Conservation (phyloP, 2,888 invertebrate genomes). For the Odontocolon sp. region DNA sequence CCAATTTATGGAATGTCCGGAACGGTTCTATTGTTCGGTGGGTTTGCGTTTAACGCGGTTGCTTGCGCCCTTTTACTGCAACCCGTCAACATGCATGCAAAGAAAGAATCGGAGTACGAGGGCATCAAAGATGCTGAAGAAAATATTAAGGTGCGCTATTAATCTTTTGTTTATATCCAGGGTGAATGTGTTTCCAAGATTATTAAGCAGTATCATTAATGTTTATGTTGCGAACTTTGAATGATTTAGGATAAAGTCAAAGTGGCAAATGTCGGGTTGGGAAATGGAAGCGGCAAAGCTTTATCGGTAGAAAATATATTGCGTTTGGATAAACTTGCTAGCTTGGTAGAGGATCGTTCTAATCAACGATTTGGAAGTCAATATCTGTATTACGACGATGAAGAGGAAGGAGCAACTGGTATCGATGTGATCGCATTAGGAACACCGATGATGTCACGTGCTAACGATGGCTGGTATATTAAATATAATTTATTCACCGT, state of each 20-base stretch:
- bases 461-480: conserved; percentile 84
- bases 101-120: conserved; percentile 76
- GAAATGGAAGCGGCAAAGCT: conserved; percentile 29
- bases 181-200: not conserved
- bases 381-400: conserved; percentile 85
- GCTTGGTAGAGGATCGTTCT: conserved; percentile 57
- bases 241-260: conserved; percentile 39
- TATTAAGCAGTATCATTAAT: too few relatives aligned
- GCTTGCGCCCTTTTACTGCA: conserved; percentile 87
- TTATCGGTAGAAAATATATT: conserved; percentile 66
- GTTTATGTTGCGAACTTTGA: not conserved
- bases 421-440: conserved; percentile 87
- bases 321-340: conserved; percentile 50
- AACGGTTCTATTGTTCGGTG: conserved; percentile 86
- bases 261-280: conserved; percentile 28
- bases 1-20: conserved; percentile 85
- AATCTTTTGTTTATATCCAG: not conserved
- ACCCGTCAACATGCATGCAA: conserved; percentile 89
- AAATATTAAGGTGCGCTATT: conserved; percentile 47
- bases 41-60: conserved; percentile 86
- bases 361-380: conserved; percentile 82
- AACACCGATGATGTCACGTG: conserved; percentile 85
- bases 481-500: not conserved
- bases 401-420: conserved; percentile 83
- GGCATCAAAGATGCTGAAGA: conserved; percentile 26